These are phyloP conservation scores for Amazona vittata DNA, from an alignment of 2,113 vertebrate species.

Conservation along the genomic window DNA sequence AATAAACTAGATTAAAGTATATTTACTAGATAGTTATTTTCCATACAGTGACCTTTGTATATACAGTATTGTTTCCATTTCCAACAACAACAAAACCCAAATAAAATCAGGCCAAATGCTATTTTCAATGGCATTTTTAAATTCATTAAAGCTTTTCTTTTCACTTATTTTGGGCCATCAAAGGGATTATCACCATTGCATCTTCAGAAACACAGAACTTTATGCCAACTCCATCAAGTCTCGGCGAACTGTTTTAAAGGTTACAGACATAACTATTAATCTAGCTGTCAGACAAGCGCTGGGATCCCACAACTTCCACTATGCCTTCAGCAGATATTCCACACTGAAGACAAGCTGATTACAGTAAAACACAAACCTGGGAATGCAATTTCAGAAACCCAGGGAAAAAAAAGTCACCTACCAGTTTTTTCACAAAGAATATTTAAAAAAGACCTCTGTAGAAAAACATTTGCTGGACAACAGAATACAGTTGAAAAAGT, in stretches of 20 bases:
- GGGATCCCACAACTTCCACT: not conserved
- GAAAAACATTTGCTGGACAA: not conserved
- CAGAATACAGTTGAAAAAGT: not conserved
- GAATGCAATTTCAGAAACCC: not conserved
- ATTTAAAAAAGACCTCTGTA: not conserved
- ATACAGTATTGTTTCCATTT: not conserved
- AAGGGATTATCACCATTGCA: not conserved
- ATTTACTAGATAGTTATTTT: not conserved
- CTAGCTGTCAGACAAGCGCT: not conserved
- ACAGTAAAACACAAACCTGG: not conserved
- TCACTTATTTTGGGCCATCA: constrained; percentile 4
- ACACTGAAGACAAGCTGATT: not conserved
- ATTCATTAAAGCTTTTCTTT: not conserved
- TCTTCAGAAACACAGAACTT: not conserved
- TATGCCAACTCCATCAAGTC: not conserved
- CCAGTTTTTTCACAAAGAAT: not conserved
- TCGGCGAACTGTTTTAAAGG: not conserved
- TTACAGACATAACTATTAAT: not conserved
- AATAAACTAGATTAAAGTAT: not conserved
- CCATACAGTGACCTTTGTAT: not conserved
- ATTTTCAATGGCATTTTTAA: not conserved
- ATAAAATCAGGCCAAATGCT: not conserved
- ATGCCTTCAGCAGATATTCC: not conserved
- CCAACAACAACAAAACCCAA: not conserved
- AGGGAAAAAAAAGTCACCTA: not conserved